Evolutionary conservation across 1,140 invertebrate genomes (phyloP), one percentile per base, ranked within the genome.

Genomic region (Drosophila pruinosa): DNA sequence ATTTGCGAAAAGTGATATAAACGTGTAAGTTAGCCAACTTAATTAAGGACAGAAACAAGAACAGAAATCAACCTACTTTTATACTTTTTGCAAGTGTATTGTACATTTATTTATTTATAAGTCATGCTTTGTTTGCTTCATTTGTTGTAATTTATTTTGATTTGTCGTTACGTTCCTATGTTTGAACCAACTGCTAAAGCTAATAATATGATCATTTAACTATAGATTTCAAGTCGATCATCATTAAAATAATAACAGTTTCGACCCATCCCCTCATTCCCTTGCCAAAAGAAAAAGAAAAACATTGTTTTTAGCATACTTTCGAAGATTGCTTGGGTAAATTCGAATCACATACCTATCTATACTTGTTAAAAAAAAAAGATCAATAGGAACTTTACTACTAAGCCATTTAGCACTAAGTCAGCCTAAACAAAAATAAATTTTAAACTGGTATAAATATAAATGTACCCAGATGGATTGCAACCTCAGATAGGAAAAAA

Each of bases 1-100:
- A 88, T 88, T 88, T 88, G 82, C 82, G 75, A 88, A 88, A 88
- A 88, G 82, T 88, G 82, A 88, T 88, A 88, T 88, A 88, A 78
- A 88, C 61, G 53, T 86, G 81, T 88, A 88, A 88, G 82, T 82
- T 88, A 88, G 81, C 81, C 73, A 81, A 79, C 77, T 68, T 86
- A 85, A 56, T 78, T 81, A 88, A 85, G 81, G 53, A 65, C 38
- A 36, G 28, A 21, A 53, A 31, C 14, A 22, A 45, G 24, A 22
- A 17, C 8, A 22, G 19, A 47, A n/a, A 47, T n/a, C 36, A 22
- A 24, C 43, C 41, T 45, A 50, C 31, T 26, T 58, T 67, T 73
- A 47, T 76, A 73, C 76, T 83, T 86, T 83, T 86, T 80, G 73
- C 81, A 76, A 83, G 79, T 76, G 53, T 61, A 48, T 19, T 43